Percentiles rank a stretch among this genome's conserved stretches.
Evolutionary conservation across 2,113 vertebrate species (phyloP).

Genomic region (Rhagologus leucostigma): DNA sequence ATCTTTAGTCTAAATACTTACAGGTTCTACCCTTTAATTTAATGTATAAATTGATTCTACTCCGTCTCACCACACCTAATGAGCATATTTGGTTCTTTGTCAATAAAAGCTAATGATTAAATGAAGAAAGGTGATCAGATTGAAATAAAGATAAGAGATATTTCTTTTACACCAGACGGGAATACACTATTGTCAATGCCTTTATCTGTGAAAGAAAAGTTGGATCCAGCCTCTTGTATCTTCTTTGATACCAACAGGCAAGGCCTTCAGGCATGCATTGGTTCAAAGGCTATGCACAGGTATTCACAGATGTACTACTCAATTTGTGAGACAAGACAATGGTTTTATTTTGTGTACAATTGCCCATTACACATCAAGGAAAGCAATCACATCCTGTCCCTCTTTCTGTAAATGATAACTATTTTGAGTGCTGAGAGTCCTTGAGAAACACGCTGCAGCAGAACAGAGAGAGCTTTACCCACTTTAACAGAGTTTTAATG

Average conservation of each 20-base stretch:
- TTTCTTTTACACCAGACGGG: constrained; percentile 30
- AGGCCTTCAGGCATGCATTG: constrained; percentile 6
- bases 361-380: background rate
- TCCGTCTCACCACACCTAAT: constrained; percentile 15
- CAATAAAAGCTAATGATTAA: constrained; percentile 58
- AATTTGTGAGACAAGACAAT: background rate
- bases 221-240: background rate
- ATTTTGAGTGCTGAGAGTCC: background rate
- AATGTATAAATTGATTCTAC: constrained; percentile 45
- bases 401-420: background rate
- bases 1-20: constrained; percentile 22
- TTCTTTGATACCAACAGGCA: background rate
- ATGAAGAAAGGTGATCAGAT: constrained; percentile 51
- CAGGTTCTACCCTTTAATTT: constrained; percentile 29
- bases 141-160: constrained; percentile 61
- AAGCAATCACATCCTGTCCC: background rate
- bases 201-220: constrained; percentile 19
- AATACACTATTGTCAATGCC: background rate
- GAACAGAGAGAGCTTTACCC: background rate
- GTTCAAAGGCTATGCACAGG: constrained; percentile 15
- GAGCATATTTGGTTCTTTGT: constrained; percentile 42
- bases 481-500: background rate
- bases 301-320: background rate
- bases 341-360: background rate
- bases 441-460: background rate